Conservation (phyloP, 2,113 vertebrate genomes). For the Suricata suricatta region DNA sequence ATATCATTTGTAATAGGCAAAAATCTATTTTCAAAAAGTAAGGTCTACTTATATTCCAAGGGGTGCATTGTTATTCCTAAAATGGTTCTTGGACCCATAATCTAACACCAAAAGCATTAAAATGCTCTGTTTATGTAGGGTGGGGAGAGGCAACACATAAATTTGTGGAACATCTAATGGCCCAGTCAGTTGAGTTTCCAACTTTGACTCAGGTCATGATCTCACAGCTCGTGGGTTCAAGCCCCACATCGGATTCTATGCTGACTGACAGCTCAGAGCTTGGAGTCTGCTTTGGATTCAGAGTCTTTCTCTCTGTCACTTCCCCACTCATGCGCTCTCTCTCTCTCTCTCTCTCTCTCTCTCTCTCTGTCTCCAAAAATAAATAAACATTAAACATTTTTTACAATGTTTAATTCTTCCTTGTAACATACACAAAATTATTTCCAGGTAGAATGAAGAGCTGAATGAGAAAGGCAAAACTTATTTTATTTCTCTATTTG, state of each 20-base stretch:
- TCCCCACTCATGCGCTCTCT: no score
- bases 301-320: no score
- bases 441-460: not conserved
- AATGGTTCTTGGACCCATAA: slow-evolving; percentile 54
- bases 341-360: no score
- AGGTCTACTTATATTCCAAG: slow-evolving; percentile 19
- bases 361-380: no score
- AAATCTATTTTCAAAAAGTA: slow-evolving; percentile 43
- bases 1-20: slow-evolving; percentile 71
- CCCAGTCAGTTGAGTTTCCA: no score
- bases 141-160: not conserved
- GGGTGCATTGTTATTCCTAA: not conserved
- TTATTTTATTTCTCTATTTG: not conserved
- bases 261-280: no score
- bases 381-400: no score
- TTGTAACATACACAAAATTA: not conserved
- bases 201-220: no score
- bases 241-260: no score
- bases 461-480: not conserved
- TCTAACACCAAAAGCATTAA: not conserved
- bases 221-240: no score
- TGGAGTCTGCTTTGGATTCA: no score
- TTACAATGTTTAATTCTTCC: not conserved
- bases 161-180: not conserved
- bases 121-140: not conserved